Percentiles rank a stretch among this genome's conserved stretches.
phyloP scores from a whole-genome alignment of 1,140 invertebrate genomes.

The Riptortus pedestris region DNA sequence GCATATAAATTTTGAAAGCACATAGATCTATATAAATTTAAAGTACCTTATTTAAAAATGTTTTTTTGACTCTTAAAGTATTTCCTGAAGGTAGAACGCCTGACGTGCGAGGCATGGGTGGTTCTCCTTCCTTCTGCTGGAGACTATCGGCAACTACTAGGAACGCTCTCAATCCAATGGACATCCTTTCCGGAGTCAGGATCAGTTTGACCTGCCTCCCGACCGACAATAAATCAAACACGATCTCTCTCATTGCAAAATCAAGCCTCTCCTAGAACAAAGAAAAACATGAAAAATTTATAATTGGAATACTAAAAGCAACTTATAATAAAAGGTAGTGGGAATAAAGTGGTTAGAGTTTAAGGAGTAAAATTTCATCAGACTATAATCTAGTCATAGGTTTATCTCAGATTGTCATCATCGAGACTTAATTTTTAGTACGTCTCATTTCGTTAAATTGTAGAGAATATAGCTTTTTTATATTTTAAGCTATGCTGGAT shows the following conservation, averaged over 20 bases:
- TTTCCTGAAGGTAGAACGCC: constrained; percentile 89
- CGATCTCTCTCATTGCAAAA: constrained; percentile 98
- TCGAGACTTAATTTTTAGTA: too few species aligned
- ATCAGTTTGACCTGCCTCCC: constrained; percentile 90
- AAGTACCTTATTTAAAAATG: constrained; percentile 74
- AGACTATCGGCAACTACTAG: constrained; percentile 95
- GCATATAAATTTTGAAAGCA: too few species aligned
- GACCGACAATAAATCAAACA: constrained; percentile 93
- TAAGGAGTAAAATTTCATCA: too few species aligned
- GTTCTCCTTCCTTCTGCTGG: constrained; percentile 96
- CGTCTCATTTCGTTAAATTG: too few species aligned
- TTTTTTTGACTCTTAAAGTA: constrained; percentile 90
- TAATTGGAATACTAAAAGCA: too few species aligned
- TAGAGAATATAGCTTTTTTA: too few species aligned
- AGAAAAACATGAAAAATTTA: neutral
- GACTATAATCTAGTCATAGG: too few species aligned
- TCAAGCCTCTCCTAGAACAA: constrained; percentile 67
- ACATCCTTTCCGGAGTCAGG: constrained; percentile 95
- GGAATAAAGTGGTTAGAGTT: too few species aligned
- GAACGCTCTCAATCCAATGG: constrained; percentile 91
- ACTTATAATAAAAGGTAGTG: too few species aligned
- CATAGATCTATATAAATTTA: too few species aligned
- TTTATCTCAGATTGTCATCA: too few species aligned
- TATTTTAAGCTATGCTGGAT: too few species aligned
- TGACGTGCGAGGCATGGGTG: constrained; percentile 91